Conservation (phyloP, 2,888 invertebrate species). For the Pristionchus entomophagus region DNA sequence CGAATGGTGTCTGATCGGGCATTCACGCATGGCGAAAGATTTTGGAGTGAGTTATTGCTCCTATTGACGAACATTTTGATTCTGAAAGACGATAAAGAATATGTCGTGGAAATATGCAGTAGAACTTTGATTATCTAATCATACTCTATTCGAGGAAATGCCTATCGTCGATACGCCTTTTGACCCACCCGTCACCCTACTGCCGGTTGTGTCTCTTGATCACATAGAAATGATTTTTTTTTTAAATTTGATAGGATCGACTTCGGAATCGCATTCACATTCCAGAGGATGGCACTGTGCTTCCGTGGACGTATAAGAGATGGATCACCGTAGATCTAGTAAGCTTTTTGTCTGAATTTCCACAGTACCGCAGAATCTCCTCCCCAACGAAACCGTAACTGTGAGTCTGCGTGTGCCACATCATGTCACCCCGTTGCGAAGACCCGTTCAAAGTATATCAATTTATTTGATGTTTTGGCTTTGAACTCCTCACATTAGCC, state of each 20-base stretch:
- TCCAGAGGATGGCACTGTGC: neutral
- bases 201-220: neutral
- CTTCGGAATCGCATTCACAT: neutral
- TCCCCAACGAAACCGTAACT: too few relatives aligned
- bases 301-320: neutral
- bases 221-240: neutral
- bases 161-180: neutral
- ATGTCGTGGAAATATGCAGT: too few relatives aligned
- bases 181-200: neutral
- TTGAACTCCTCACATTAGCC: too few relatives aligned
- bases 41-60: neutral
- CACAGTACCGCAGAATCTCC: too few relatives aligned
- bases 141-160: neutral
- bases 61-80: too few relatives aligned
- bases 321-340: conserved; percentile 6
- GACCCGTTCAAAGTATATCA: too few relatives aligned
- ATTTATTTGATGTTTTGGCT: too few relatives aligned
- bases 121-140: too few relatives aligned
- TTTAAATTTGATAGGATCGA: neutral
- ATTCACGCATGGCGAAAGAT: neutral
- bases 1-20: conserved; percentile 21
- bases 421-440: too few relatives aligned
- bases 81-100: too few relatives aligned
- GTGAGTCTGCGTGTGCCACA: too few relatives aligned
- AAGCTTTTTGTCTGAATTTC: too few relatives aligned